These are phyloP conservation scores for Casuarius casuarius DNA, from an alignment of 2,113 vertebrate genomes.

Conservation along the genomic window DNA sequence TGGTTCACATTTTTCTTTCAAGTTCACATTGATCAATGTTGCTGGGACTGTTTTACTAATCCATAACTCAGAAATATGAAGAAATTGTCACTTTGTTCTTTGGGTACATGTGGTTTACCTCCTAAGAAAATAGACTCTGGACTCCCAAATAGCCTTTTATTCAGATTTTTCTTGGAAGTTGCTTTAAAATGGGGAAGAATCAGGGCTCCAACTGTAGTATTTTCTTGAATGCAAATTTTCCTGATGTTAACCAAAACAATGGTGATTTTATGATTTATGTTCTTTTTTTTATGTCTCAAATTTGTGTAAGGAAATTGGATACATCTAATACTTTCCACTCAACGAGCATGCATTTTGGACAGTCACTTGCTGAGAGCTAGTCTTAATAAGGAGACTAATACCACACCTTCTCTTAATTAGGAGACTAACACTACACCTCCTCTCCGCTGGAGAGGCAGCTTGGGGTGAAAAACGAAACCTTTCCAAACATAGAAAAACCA, in stretches of 20 bases:
- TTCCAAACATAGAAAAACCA: background rate
- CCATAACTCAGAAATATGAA: conserved; percentile 42
- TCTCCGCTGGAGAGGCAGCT: background rate
- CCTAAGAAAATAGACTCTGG: background rate
- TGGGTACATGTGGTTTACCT: background rate
- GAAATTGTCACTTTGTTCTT: conserved; percentile 30
- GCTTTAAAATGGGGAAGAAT: background rate
- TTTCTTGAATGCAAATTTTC: background rate
- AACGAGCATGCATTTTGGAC: background rate
- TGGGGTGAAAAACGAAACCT: background rate
- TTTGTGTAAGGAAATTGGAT: background rate
- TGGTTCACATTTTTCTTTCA: conserved; percentile 46
- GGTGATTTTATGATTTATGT: background rate
- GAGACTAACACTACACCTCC: background rate
- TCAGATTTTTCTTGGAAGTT: background rate
- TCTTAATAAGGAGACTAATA: background rate
- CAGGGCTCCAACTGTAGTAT: background rate
- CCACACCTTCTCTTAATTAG: background rate
- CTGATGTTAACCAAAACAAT: background rate
- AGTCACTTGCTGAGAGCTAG: background rate
- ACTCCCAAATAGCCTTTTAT: background rate
- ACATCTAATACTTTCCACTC: background rate
- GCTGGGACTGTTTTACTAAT: conserved; percentile 42
- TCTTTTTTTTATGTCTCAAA: background rate
- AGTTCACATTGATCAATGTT: conserved; percentile 53